These are phyloP conservation scores for Tiliacea aurago DNA, from an alignment of 2,888 invertebrate genomes.

Conservation along the genomic window DNA sequence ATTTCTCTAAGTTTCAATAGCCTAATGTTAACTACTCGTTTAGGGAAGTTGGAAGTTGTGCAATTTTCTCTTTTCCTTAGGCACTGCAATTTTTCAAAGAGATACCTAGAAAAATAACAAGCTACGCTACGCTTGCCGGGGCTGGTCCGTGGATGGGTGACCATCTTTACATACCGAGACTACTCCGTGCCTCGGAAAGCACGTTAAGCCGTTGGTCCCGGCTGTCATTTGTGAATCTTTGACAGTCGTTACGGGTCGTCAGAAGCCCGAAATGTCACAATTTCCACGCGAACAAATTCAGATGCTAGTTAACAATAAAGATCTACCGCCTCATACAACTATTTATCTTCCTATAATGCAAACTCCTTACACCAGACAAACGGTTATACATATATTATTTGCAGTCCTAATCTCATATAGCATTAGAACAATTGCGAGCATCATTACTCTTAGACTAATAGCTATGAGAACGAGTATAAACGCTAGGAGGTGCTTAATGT, in stretches of 20 bases:
- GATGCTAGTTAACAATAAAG: no score
- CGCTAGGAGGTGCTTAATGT: constrained; percentile 22
- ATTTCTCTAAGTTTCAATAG: no score
- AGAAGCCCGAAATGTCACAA: no score
- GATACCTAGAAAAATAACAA: background rate
- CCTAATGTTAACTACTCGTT: no score
- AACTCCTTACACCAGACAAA: background rate
- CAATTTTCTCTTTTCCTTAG: background rate
- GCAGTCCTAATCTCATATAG: constrained; percentile 17
- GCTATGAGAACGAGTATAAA: background rate
- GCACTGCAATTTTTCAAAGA: background rate
- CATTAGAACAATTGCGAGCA: constrained; percentile 29
- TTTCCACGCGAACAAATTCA: no score
- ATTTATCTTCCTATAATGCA: constrained; percentile 20
- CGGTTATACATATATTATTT: background rate
- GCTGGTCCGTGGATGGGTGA: no score
- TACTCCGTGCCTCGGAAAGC: no score
- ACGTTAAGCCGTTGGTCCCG: no score
- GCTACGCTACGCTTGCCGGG: no score
- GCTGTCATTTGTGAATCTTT: no score
- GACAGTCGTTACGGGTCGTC: no score
- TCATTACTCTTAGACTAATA: constrained; percentile 34
- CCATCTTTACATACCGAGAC: no score
- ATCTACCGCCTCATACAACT: background rate
- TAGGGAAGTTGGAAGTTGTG: constrained; percentile 6